phyloP scores from a whole-genome alignment of 2,797 vertebrate species.

The Sus cebifrons region DNA sequence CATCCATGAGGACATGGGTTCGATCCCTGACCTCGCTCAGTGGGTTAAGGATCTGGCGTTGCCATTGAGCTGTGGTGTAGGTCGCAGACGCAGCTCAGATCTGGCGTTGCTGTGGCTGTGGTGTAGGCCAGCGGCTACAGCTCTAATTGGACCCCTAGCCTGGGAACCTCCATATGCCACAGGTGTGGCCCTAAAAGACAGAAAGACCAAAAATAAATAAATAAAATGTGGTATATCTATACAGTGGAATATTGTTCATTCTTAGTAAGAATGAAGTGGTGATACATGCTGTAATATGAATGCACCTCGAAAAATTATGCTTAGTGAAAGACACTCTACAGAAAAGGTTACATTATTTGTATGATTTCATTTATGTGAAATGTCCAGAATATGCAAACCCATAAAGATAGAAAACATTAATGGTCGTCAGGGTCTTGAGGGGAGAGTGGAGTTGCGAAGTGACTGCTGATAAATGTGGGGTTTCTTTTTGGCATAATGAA shows the following conservation, averaged over 20 bases:
- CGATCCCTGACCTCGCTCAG: too few relatives aligned
- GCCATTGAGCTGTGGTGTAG: too few relatives aligned
- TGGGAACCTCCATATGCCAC: too few relatives aligned
- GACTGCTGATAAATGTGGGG: neutral
- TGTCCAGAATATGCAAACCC: neutral
- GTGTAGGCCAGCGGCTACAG: too few relatives aligned
- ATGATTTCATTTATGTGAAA: neutral
- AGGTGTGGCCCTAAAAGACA: too few relatives aligned
- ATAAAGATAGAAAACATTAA: neutral
- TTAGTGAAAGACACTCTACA: conserved; percentile 12
- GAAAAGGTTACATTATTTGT: neutral
- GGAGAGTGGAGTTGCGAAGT: neutral
- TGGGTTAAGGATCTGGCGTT: too few relatives aligned
- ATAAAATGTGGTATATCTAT: neutral
- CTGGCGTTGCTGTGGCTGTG: too few relatives aligned
- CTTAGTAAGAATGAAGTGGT: neutral
- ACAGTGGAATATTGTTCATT: neutral
- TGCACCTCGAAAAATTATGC: conserved; percentile 21
- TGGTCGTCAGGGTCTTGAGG: neutral
- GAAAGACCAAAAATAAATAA: neutral
- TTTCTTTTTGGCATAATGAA: neutral
- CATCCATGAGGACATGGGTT: too few relatives aligned
- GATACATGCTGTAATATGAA: neutral
- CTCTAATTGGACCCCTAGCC: too few relatives aligned
- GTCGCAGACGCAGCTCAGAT: too few relatives aligned